These are phyloP conservation scores for Drosophila conformis DNA, from an alignment of 2,888 invertebrate species.

Conservation along the genomic window DNA sequence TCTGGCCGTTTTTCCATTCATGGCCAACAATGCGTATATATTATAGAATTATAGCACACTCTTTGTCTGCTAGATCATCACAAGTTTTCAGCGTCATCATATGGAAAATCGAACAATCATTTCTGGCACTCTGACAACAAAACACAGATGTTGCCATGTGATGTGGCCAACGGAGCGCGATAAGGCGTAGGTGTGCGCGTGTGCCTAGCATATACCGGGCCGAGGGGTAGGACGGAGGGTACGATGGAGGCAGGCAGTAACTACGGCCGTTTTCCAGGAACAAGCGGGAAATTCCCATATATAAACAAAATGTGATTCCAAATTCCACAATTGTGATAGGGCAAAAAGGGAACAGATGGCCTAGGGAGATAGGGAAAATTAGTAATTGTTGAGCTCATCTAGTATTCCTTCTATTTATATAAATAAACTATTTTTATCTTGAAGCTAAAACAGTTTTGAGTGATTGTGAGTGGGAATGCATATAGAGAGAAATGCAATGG, in stretches of 20 bases:
- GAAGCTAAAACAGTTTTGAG: not conserved
- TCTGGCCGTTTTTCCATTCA: constrained; percentile 41
- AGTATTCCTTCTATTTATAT: not conserved
- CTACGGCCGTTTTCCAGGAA: not conserved
- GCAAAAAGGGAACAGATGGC: not conserved
- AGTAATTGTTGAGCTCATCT: not conserved
- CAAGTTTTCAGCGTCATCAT: constrained; percentile 56
- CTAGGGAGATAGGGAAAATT: not conserved
- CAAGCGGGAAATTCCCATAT: not conserved
- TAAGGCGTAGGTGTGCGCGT: constrained; percentile 67
- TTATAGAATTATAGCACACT: constrained; percentile 18
- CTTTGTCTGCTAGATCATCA: constrained; percentile 29
- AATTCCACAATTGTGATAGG: not conserved
- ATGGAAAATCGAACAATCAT: constrained; percentile 23
- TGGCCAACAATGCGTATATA: constrained; percentile 50
- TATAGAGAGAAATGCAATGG: not conserved
- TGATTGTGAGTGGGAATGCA: not conserved
- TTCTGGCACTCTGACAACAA: constrained; percentile 55
- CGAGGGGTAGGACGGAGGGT: not conserved
- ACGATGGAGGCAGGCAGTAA: not conserved
- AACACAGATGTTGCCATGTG: constrained; percentile 44
- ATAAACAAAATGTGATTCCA: not conserved
- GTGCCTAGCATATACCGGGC: constrained; percentile 6
- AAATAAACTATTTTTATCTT: not conserved
- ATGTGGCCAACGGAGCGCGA: constrained; percentile 17